A percentile compares a stretch with the other conserved stretches of the same genome.
Evolutionary conservation across 2,888 invertebrate genomes (phyloP).

Genomic region (Octonoba sinensis): DNA sequence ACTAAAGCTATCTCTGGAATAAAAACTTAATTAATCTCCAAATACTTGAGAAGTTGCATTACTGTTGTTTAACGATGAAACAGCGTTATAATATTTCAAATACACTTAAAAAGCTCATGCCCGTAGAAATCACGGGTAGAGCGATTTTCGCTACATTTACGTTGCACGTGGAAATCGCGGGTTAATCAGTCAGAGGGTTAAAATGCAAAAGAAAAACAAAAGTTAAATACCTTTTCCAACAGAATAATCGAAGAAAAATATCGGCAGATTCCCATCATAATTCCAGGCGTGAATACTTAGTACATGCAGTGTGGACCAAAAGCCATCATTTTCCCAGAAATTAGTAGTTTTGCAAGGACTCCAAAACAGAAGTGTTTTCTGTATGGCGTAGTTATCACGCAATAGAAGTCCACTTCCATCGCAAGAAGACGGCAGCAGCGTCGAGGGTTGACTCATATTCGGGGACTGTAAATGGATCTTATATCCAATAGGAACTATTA

Average conservation of each 20-base stretch:
- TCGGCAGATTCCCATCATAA: constrained; percentile 38
- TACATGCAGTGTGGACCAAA: constrained; percentile 46
- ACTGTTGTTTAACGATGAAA: no score
- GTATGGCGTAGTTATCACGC: constrained; percentile 18
- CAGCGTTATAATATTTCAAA: no score
- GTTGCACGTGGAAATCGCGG: no score
- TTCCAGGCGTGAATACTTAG: constrained; percentile 39
- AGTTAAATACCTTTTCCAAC: constrained; percentile 36
- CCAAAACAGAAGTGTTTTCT: constrained; percentile 25
- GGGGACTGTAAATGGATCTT: constrained; percentile 51
- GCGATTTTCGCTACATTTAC: no score
- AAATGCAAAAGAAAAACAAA: no score
- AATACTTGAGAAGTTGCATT: no score
- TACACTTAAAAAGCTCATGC: no score
- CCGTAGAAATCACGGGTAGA: no score
- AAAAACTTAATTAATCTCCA: no score
- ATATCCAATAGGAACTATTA: constrained; percentile 72
- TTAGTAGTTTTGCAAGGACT: constrained; percentile 26
- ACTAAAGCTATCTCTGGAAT: no score
- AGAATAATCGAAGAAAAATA: constrained; percentile 31
- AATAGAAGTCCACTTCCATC: constrained; percentile 35
- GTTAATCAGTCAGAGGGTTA: no score
- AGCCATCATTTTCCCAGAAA: constrained; percentile 9
- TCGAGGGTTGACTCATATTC: constrained; percentile 14
- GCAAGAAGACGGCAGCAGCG: constrained; percentile 12